Conservation (phyloP, 2,797 vertebrate species). For the Protosalanx chinensis region DNA sequence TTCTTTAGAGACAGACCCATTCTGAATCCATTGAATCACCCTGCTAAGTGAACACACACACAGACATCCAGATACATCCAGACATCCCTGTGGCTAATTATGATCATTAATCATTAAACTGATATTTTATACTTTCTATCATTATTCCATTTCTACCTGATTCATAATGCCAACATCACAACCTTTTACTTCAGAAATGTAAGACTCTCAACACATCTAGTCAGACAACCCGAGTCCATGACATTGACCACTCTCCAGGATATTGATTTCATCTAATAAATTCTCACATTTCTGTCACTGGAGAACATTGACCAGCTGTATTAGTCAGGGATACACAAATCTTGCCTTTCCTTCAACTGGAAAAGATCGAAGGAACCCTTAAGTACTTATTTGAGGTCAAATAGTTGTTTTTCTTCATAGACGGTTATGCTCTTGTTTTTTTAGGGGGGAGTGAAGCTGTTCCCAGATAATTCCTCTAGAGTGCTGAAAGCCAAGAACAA, state of each 20-base stretch:
- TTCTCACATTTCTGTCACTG: neutral
- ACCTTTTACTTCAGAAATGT: neutral
- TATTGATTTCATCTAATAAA: slow-evolving; percentile 4
- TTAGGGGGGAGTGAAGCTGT: neutral
- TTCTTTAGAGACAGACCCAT: neutral
- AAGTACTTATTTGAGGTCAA: neutral
- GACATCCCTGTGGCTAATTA: neutral
- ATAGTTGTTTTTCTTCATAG: neutral
- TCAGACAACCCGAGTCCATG: neutral
- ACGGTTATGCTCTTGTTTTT: neutral
- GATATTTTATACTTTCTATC: neutral
- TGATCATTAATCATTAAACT: neutral
- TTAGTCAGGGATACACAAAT: neutral
- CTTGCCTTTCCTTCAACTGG: neutral
- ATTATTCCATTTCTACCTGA: neutral
- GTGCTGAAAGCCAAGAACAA: neutral
- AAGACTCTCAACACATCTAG: neutral
- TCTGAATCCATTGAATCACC: neutral
- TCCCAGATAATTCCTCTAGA: neutral
- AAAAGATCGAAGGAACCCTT: neutral
- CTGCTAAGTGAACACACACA: neutral
- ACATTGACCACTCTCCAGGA: neutral
- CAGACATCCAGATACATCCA: neutral
- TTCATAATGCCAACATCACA: slow-evolving; percentile 1
- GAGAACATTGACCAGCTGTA: neutral